Conservation (phyloP, 2,113 vertebrate genomes). For the Heteronetta atricapilla region DNA sequence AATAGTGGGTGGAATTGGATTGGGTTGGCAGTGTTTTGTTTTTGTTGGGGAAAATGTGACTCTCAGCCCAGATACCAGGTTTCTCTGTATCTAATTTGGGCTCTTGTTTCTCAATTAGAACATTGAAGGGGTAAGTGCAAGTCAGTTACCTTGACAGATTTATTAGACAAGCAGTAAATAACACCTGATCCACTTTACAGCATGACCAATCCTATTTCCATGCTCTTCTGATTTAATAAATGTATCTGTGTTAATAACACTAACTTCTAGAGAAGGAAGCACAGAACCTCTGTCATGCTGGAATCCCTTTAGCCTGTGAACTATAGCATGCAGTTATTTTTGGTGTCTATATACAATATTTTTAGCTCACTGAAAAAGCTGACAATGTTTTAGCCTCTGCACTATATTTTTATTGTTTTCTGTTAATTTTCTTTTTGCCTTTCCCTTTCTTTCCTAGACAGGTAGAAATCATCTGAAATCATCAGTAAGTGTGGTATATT, state of each 20-base stretch:
- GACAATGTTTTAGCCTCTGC: background rate
- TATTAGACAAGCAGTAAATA: background rate
- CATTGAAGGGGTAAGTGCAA: background rate
- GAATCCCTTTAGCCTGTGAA: background rate
- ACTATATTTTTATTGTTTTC: background rate
- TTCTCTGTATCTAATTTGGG: background rate
- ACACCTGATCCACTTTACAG: background rate
- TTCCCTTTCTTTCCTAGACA: background rate
- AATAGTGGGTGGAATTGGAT: background rate
- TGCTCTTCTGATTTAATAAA: background rate
- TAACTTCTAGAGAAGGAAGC: background rate
- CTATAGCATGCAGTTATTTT: background rate
- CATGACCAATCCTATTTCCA: background rate
- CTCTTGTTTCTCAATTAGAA: background rate
- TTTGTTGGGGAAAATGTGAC: background rate
- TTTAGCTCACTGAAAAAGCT: constrained; percentile 5
- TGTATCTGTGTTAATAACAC: background rate
- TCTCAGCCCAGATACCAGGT: background rate
- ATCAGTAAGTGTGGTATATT: background rate
- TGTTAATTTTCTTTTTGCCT: background rate
- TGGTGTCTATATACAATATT: background rate
- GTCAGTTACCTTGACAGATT: background rate
- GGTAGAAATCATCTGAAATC: background rate
- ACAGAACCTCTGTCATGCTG: background rate
- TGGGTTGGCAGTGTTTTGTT: background rate